These are phyloP conservation scores for Hypocryptadius cinnamomeus DNA, from an alignment of 2,113 vertebrate species.

Conservation along the genomic window DNA sequence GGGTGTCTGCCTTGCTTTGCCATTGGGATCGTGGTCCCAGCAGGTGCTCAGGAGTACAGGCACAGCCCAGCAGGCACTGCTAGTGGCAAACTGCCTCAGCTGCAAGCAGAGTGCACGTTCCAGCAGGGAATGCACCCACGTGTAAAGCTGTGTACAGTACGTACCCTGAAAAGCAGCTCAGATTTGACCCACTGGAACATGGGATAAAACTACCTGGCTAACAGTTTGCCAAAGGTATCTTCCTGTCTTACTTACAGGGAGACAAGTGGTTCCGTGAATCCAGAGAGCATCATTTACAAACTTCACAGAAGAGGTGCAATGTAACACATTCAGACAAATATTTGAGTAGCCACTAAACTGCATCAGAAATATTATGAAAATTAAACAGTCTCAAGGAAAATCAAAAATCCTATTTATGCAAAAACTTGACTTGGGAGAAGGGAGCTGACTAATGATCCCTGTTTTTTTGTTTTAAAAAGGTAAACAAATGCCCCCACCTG, in stretches of 20 bases:
- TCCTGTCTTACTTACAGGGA: not conserved
- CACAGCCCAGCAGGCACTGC: not conserved
- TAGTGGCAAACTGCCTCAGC: not conserved
- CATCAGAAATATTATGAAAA: not conserved
- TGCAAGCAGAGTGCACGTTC: not conserved
- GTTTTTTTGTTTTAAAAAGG: not conserved
- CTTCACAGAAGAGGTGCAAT: not conserved
- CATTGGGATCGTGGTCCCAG: not conserved
- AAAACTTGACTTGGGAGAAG: not conserved
- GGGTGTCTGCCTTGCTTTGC: not conserved
- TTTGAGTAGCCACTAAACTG: not conserved
- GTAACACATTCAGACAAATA: not conserved
- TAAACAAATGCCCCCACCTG: not conserved
- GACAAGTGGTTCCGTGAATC: not conserved
- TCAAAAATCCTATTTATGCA: not conserved
- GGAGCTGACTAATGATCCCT: not conserved
- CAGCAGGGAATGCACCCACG: fast-evolving
- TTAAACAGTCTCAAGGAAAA: not conserved
- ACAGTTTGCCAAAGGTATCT: not conserved
- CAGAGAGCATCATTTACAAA: not conserved
- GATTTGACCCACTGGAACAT: not conserved
- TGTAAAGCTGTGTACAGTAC: fast-evolving
- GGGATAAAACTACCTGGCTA: not conserved
- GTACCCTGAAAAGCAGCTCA: not conserved
- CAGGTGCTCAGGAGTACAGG: fast-evolving